Conservation (phyloP, 1,140 invertebrate species). For the Drosophila santomea region DNA sequence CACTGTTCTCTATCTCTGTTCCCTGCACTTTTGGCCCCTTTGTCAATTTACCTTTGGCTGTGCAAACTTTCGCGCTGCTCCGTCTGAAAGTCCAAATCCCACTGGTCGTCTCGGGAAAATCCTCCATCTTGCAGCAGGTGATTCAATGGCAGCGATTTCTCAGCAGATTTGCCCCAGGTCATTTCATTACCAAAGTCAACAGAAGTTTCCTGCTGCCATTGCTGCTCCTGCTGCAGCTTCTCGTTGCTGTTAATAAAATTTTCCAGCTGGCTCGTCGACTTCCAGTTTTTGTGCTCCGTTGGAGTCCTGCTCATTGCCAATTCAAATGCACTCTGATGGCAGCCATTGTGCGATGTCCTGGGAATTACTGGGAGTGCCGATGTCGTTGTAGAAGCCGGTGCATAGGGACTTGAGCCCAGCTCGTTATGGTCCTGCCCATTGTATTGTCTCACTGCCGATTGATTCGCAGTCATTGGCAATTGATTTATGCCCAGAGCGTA, state of each 20-base stretch:
- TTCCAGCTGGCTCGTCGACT: constrained; percentile 68
- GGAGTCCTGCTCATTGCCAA: constrained; percentile 25
- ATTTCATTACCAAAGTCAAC: constrained; percentile 82
- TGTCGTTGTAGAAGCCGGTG: not conserved
- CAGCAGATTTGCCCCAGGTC: constrained; percentile 69
- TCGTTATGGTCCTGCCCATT: constrained; percentile 61
- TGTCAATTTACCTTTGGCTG: constrained; percentile 76
- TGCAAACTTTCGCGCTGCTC: constrained; percentile 67
- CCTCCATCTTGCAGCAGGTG: constrained; percentile 48
- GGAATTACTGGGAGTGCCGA: constrained; percentile 1
- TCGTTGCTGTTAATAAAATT: constrained; percentile 75
- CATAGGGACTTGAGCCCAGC: not conserved
- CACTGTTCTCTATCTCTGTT: not conserved
- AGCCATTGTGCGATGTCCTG: constrained; percentile 13
- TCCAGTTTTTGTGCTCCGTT: constrained; percentile 61
- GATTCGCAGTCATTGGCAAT: constrained; percentile 71
- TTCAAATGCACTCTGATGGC: constrained; percentile 25
- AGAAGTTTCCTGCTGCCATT: constrained; percentile 46
- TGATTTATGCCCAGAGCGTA: constrained; percentile 70
- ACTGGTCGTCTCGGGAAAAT: constrained; percentile 43
- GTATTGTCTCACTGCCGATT: constrained; percentile 77
- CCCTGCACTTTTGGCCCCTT: constrained; percentile 32
- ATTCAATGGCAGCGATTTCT: constrained; percentile 75
- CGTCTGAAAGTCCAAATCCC: constrained; percentile 29
- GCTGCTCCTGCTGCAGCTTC: constrained; percentile 33